Conservation (phyloP, 2,888 invertebrate genomes). For the Tanytarsus gracilentus region DNA sequence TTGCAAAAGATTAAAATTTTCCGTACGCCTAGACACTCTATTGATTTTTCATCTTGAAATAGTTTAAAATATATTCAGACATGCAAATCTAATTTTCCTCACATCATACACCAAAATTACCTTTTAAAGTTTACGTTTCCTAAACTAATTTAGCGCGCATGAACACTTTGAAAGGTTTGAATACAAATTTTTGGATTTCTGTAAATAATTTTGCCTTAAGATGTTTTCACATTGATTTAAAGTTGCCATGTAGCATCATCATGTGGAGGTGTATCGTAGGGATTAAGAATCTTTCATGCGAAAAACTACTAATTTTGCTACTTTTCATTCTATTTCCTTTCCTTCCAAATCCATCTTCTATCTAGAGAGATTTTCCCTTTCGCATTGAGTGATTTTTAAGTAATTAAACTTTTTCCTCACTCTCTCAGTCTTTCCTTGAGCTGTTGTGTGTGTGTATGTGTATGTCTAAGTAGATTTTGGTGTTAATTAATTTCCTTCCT, state of each 20-base stretch:
- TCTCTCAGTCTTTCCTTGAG: neutral
- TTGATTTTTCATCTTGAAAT: too few species aligned
- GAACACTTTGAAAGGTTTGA: too few species aligned
- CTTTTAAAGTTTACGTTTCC: too few species aligned
- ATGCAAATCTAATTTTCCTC: neutral
- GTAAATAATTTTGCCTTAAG: too few species aligned
- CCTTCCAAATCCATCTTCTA: neutral
- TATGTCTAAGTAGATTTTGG: too few species aligned
- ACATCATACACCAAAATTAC: neutral
- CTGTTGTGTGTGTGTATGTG: too few species aligned
- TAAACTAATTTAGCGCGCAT: too few species aligned
- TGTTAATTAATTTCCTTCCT: neutral
- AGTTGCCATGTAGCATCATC: too few species aligned
- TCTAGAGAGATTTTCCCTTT: neutral
- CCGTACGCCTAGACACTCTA: too few species aligned
- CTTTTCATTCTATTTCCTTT: neutral
- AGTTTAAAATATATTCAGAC: too few species aligned
- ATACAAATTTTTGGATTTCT: too few species aligned
- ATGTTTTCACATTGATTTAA: slow-evolving; percentile 9
- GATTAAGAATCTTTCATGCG: neutral
- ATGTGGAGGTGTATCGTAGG: neutral
- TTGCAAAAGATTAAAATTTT: too few species aligned
- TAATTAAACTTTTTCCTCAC: slow-evolving; percentile 20
- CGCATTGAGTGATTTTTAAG: slow-evolving; percentile 25
- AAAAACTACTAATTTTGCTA: slow-evolving; percentile 27